Evolutionary conservation across 2,797 vertebrate species (phyloP).

Genomic region (Emys orbicularis): DNA sequence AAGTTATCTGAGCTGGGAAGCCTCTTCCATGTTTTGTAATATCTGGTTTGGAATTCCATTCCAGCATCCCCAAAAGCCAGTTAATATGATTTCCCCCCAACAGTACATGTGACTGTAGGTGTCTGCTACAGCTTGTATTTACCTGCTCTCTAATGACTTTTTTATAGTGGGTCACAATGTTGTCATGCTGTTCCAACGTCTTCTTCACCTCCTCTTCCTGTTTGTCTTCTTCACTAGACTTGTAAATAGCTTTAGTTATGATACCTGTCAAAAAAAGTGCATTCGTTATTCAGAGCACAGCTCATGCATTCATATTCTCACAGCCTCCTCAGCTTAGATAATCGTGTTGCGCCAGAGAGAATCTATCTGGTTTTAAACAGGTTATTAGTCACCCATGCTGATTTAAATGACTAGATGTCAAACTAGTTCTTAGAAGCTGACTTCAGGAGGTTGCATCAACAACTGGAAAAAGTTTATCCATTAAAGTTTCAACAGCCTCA

Average conservation of each 20-base stretch:
- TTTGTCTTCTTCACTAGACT: constrained; percentile 97
- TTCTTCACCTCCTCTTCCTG: constrained; percentile 99
- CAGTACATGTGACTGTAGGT: background rate
- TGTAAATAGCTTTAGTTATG: constrained; percentile 97
- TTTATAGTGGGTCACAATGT: constrained; percentile 97
- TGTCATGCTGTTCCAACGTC: constrained; percentile 97
- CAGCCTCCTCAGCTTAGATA: background rate
- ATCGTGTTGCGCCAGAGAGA: background rate
- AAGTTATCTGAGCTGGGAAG: background rate
- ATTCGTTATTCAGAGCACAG: background rate
- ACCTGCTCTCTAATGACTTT: constrained; percentile 98
- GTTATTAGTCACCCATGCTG: background rate
- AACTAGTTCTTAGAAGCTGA: rapidly evolving
- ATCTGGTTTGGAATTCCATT: rapidly evolving
- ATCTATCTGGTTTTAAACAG: background rate
- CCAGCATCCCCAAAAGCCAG: rapidly evolving
- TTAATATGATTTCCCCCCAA: background rate
- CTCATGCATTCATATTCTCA: background rate
- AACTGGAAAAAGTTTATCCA: background rate
- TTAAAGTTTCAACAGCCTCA: background rate
- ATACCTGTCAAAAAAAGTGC: constrained; percentile 84
- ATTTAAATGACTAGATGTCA: background rate
- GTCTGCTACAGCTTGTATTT: background rate
- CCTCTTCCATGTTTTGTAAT: background rate
- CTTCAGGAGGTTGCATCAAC: background rate